phyloP scores from a whole-genome alignment of 1,140 invertebrate genomes.

The Tribolium madens region DNA sequence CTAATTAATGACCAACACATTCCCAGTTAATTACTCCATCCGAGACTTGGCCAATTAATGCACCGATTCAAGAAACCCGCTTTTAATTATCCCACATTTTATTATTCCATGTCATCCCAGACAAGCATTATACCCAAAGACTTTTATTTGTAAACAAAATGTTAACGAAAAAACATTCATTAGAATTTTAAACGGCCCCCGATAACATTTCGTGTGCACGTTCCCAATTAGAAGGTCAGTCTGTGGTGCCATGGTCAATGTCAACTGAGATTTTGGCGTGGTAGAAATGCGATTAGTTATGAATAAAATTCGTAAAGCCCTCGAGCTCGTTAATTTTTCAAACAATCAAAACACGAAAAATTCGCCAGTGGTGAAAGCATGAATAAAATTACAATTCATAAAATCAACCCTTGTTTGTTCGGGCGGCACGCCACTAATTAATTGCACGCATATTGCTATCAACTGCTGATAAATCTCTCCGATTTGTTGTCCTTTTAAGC shows the following conservation, averaged over 20 bases:
- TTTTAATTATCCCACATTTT: slow-evolving; percentile 61
- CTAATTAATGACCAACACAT: slow-evolving; percentile 63
- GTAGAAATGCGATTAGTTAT: no score
- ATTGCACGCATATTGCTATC: slow-evolving; percentile 3
- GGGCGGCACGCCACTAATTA: slow-evolving; percentile 1
- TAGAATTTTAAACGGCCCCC: slow-evolving; percentile 58
- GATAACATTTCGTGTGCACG: slow-evolving; percentile 42
- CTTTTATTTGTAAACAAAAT: slow-evolving; percentile 61
- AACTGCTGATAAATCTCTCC: neutral
- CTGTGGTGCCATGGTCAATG: slow-evolving; percentile 4
- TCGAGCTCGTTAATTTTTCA: slow-evolving; percentile 22
- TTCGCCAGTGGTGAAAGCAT: slow-evolving; percentile 11
- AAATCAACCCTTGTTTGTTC: neutral
- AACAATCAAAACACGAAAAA: slow-evolving; percentile 14
- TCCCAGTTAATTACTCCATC: slow-evolving; percentile 61
- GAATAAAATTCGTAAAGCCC: neutral
- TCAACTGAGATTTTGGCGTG: neutral
- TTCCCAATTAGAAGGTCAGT: slow-evolving; percentile 47
- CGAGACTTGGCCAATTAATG: slow-evolving; percentile 59
- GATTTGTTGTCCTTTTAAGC: slow-evolving; percentile 24
- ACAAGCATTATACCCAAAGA: slow-evolving; percentile 50
- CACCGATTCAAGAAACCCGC: slow-evolving; percentile 57
- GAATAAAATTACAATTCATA: slow-evolving; percentile 25
- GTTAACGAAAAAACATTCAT: slow-evolving; percentile 59
- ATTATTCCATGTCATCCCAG: slow-evolving; percentile 55